A percentile compares a stretch with the other conserved stretches of the same genome.
Evolutionary conservation across 2,113 vertebrate genomes (phyloP).

Genomic region (Ciconia stormi): DNA sequence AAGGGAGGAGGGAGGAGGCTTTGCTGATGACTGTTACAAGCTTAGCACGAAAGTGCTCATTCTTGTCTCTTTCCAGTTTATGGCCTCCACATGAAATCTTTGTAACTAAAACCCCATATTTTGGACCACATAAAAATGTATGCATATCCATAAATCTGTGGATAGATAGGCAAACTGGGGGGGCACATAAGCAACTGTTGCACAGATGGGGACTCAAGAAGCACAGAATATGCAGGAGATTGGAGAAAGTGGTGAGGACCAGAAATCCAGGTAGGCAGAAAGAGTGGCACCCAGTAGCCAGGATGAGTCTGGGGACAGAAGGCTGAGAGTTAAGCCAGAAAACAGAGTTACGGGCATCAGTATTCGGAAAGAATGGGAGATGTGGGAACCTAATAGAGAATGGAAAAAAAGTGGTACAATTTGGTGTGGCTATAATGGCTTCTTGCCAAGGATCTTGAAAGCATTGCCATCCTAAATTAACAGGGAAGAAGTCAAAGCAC

Average conservation of each 20-base stretch:
- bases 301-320: not conserved
- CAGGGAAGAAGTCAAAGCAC: not conserved
- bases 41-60: not conserved
- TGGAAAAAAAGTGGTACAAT: not conserved
- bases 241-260: not conserved
- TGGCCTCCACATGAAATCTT: not conserved
- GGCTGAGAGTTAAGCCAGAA: not conserved
- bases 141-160: not conserved
- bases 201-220: not conserved
- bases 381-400: not conserved
- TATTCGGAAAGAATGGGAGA: not conserved
- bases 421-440: not conserved
- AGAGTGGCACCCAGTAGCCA: not conserved
- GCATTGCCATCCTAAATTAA: not conserved
- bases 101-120: not conserved
- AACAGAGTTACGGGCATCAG: not conserved
- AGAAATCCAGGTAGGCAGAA: not conserved
- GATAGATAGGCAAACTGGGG: not conserved
- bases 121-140: not conserved
- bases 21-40: not conserved
- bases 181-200: not conserved
- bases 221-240: not conserved
- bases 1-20: not conserved
- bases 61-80: not conserved
- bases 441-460: not conserved